These are phyloP conservation scores for Aplidium turbinatum DNA, from an alignment of 23 tunicate species.

Conservation along the genomic window DNA sequence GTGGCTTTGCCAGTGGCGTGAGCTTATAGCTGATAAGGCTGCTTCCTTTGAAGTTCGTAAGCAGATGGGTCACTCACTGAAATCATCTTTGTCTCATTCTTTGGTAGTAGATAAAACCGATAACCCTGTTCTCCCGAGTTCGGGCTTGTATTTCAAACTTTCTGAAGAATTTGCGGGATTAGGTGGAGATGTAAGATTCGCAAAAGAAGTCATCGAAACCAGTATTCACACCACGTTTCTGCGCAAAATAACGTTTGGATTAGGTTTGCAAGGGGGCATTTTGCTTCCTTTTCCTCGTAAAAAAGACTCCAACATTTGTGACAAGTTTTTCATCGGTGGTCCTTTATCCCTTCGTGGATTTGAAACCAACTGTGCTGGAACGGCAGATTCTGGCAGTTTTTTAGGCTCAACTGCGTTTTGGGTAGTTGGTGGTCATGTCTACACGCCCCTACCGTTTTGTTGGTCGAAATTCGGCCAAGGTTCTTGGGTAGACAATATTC, in stretches of 20 bases:
- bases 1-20: constrained; percentile 73
- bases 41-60: constrained; percentile 52
- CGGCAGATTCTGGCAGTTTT: constrained; percentile 33
- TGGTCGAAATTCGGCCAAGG: constrained; percentile 65
- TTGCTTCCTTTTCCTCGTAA: constrained; percentile 11
- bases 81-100: constrained; percentile 70
- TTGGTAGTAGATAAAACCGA: constrained; percentile 57
- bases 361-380: constrained; percentile 68
- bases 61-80: constrained; percentile 75
- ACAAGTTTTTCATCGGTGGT: constrained; percentile 88
- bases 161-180: constrained; percentile 72
- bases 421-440: constrained; percentile 74
- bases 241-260: constrained; percentile 48
- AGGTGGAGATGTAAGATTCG: constrained; percentile 45
- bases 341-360: constrained; percentile 88
- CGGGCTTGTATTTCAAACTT: constrained; percentile 56
- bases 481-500: constrained; percentile 70
- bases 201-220: constrained; percentile 54
- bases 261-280: constrained; percentile 49
- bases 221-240: constrained; percentile 38
- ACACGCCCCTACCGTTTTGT: constrained; percentile 82
- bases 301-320: constrained; percentile 9
- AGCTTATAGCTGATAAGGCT: constrained; percentile 25
- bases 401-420: constrained; percentile 78
- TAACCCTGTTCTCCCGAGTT: constrained; percentile 56